These are phyloP conservation scores for Copsychus sechellarum DNA, from an alignment of 2,113 vertebrate species.

Conservation along the genomic window DNA sequence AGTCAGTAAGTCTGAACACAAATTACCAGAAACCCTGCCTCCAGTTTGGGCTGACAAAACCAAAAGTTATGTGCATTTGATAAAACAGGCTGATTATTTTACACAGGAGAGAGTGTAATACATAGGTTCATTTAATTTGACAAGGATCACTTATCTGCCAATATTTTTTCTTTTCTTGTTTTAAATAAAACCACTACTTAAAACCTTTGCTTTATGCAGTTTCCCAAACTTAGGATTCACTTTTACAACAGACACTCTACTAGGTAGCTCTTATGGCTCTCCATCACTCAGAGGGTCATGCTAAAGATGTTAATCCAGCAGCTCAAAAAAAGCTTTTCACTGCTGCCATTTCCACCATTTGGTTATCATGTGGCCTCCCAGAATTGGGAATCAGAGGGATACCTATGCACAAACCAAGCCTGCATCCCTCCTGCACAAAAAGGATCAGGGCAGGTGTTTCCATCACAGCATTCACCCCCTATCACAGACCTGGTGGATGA, in stretches of 20 bases:
- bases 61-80: background rate
- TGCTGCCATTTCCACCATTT: background rate
- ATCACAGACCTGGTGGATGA: background rate
- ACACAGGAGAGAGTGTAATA: background rate
- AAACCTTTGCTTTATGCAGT: background rate
- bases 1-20: background rate
- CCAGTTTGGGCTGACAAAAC: background rate
- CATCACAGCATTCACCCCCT: accelerated
- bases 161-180: background rate
- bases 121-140: background rate
- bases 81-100: background rate
- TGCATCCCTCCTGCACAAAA: background rate
- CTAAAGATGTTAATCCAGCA: background rate
- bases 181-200: background rate
- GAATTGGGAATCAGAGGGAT: background rate
- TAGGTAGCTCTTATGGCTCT: background rate
- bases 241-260: background rate
- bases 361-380: background rate
- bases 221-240: background rate
- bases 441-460: background rate
- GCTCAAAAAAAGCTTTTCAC: background rate
- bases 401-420: background rate
- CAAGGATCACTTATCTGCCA: background rate
- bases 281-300: background rate
- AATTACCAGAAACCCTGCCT: background rate